These are phyloP conservation scores for Toxonevra muliebris DNA, from an alignment of 2,888 invertebrate genomes.

Conservation along the genomic window DNA sequence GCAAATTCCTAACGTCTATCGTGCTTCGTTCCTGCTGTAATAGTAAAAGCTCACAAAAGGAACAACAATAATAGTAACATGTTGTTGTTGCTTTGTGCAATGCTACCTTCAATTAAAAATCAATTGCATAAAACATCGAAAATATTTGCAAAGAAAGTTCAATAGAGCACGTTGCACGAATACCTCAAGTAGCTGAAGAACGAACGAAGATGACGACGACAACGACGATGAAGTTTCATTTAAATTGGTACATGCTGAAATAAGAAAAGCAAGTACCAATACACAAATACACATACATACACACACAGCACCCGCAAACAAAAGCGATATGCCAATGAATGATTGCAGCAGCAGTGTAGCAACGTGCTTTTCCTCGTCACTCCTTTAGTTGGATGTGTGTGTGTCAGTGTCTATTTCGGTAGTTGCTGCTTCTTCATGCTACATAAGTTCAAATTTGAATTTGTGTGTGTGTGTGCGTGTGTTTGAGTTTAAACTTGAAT, in stretches of 20 bases:
- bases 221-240: neutral
- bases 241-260: neutral
- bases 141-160: too few species aligned
- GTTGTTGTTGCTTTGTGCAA: neutral
- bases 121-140: neutral
- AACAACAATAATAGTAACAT: slow-evolving; percentile 15
- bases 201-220: neutral
- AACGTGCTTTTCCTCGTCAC: slow-evolving; percentile 6
- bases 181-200: neutral
- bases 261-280: neutral
- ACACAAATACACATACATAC: neutral
- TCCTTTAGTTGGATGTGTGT: neutral
- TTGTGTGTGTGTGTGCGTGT: neutral
- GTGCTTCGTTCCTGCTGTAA: too few species aligned
- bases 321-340: neutral
- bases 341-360: neutral
- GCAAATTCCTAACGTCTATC: too few species aligned
- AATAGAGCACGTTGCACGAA: too few species aligned
- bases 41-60: too few species aligned
- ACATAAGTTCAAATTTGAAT: slow-evolving; percentile 3
- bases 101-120: neutral
- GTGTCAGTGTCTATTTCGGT: slow-evolving; percentile 9
- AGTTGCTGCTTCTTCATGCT: neutral
- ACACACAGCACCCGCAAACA: neutral
- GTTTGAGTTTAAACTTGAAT: slow-evolving; percentile 11